Evolutionary conservation across 1,140 invertebrate species (phyloP).

Genomic region (Pachypsylla venusta): DNA sequence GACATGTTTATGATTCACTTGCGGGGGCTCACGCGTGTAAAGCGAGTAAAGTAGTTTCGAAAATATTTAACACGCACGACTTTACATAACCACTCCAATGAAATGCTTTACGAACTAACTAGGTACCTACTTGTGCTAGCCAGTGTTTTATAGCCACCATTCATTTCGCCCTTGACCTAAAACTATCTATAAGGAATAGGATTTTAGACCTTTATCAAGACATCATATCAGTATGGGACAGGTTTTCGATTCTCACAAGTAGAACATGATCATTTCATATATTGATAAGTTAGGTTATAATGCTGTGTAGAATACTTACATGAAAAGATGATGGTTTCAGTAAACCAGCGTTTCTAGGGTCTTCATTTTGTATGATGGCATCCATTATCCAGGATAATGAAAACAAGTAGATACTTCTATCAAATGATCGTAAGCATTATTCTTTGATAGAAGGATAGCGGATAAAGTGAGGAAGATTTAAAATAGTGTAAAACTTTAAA

Average conservation of each 20-base stretch:
- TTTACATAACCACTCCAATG: neutral
- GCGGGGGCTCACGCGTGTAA: no score
- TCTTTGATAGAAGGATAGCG: no score
- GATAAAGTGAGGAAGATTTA: no score
- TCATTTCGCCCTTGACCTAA: no score
- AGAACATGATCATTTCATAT: neutral
- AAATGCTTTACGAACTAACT: neutral
- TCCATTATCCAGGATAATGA: no score
- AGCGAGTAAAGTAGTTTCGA: neutral
- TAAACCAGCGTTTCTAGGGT: no score
- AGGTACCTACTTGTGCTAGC: neutral
- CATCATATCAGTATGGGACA: no score
- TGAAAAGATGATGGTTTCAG: slow-evolving; percentile 5
- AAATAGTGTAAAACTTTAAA: no score
- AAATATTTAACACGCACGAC: neutral
- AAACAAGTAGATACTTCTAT: no score
- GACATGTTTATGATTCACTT: neutral
- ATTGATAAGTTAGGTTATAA: neutral
- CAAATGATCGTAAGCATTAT: no score
- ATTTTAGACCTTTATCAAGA: neutral
- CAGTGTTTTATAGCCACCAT: no score
- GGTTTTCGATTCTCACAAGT: neutral
- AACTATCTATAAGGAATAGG: neutral
- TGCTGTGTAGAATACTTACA: neutral
- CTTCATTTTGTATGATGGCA: no score